Evolutionary conservation across 2,113 vertebrate genomes (phyloP).

Genomic region (Poicephalus meyeri): DNA sequence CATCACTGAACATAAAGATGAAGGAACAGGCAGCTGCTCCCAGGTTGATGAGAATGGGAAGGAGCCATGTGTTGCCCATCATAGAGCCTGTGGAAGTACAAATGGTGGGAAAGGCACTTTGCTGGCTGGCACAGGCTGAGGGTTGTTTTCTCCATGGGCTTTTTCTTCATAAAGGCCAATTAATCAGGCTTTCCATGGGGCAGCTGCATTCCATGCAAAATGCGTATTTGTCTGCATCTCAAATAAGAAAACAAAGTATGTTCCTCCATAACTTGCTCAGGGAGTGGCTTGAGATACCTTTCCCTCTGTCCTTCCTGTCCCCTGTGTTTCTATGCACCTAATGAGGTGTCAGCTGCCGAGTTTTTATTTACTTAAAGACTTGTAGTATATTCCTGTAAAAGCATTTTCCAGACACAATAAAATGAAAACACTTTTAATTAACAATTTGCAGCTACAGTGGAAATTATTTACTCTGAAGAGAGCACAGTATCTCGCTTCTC

Average conservation of each 20-base stretch:
- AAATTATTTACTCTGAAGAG: background rate
- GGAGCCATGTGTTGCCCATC: background rate
- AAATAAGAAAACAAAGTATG: background rate
- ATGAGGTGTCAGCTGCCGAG: background rate
- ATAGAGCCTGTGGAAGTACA: background rate
- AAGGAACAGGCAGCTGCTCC: background rate
- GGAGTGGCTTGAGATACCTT: background rate
- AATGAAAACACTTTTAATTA: background rate
- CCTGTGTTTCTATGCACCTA: background rate
- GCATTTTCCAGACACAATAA: background rate
- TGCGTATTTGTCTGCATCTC: background rate
- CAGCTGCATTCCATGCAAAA: background rate
- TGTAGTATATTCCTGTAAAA: background rate
- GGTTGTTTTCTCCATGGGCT: background rate
- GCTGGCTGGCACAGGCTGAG: background rate
- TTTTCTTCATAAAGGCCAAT: background rate
- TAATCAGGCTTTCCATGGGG: background rate
- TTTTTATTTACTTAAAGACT: background rate
- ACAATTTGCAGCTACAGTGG: background rate
- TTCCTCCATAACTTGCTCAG: background rate
- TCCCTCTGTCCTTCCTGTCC: background rate
- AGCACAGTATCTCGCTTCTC: background rate
- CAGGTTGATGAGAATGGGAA: background rate
- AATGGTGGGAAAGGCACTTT: background rate
- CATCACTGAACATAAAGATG: background rate